phyloP scores from a whole-genome alignment of 2,113 vertebrate genomes.

The Pangasianodon hypophthalmus region DNA sequence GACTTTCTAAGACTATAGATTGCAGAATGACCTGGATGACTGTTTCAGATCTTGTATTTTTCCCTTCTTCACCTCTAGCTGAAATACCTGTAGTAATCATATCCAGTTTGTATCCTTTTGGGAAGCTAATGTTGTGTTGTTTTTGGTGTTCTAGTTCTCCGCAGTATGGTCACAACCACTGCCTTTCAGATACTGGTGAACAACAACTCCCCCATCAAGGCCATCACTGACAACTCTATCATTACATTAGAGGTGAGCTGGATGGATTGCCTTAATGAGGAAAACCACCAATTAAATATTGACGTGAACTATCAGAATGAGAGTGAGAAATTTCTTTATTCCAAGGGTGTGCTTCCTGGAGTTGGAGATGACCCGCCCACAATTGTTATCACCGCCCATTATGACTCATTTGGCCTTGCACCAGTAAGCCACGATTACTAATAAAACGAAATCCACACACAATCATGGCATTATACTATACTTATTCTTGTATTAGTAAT shows the following conservation, averaged over 20 bases:
- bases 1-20: background rate
- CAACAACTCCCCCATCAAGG: constrained; percentile 71
- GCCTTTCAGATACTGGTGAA: constrained; percentile 78
- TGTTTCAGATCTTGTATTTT: background rate
- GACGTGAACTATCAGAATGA: background rate
- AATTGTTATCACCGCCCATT: constrained; percentile 77
- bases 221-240: constrained; percentile 67
- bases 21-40: background rate
- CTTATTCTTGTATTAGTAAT: background rate
- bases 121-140: background rate
- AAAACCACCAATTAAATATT: background rate
- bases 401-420: constrained; percentile 76
- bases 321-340: constrained; percentile 28
- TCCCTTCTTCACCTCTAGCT: background rate
- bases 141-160: constrained; percentile 66
- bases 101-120: background rate
- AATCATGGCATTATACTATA: background rate
- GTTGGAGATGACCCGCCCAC: constrained; percentile 69
- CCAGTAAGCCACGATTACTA: constrained; percentile 64
- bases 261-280: background rate
- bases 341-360: constrained; percentile 74
- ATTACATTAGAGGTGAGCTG: constrained; percentile 74
- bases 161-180: constrained; percentile 76
- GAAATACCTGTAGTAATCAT: background rate
- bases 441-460: background rate